These are phyloP conservation scores for Incurvaria masculella DNA, from an alignment of 2,888 invertebrate genomes.

Conservation along the genomic window DNA sequence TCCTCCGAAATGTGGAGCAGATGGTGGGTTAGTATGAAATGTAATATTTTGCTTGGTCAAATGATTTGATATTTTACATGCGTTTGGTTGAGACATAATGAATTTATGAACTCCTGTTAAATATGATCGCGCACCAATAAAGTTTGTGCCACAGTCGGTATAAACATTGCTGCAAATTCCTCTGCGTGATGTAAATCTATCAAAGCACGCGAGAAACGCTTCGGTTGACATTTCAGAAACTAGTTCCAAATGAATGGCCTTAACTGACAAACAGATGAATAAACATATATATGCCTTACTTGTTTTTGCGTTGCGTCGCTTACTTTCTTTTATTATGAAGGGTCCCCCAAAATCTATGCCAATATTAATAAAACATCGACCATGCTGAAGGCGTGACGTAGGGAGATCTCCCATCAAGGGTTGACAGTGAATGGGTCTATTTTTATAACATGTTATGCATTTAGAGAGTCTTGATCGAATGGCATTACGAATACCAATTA, in stretches of 20 bases:
- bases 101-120: slow-evolving; percentile 9
- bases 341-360: slow-evolving; percentile 15
- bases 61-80: slow-evolving; percentile 5
- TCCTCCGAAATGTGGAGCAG: slow-evolving; percentile 20
- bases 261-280: slow-evolving; percentile 16
- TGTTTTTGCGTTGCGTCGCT: slow-evolving; percentile 4
- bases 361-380: slow-evolving; percentile 7
- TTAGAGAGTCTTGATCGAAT: neutral
- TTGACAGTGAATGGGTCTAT: neutral
- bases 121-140: slow-evolving; percentile 18
- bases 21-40: slow-evolving; percentile 21
- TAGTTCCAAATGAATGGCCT: slow-evolving; percentile 18
- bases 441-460: neutral
- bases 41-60: slow-evolving; percentile 12
- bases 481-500: neutral
- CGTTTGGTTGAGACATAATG: neutral
- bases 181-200: slow-evolving; percentile 12
- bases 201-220: slow-evolving; percentile 10
- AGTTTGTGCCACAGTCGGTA: slow-evolving; percentile 21
- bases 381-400: neutral
- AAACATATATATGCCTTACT: slow-evolving; percentile 8
- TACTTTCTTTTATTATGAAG: slow-evolving; percentile 9
- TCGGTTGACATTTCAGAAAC: slow-evolving; percentile 17
- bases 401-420: neutral
- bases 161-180: slow-evolving; percentile 13